Base-by-base conservation (phyloP, 2,797 vertebrate species). In the Lutjanus argentimaculatus region DNA sequence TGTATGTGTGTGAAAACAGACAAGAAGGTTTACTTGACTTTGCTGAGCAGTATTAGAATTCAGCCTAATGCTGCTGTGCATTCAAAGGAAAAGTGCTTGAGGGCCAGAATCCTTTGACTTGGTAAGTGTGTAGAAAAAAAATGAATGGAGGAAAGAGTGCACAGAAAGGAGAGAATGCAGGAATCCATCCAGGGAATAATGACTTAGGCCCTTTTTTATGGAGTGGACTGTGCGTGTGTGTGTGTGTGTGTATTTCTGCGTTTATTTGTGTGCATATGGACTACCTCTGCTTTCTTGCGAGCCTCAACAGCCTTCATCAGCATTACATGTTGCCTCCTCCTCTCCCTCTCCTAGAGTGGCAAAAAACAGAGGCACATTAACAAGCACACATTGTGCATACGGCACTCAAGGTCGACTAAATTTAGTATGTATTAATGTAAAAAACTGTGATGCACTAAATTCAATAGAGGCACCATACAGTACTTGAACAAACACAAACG, bases 221-320 rank as follows among this genome's bases (percentile, higher is more conserved):
- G 67, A 82, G 77, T 85, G 88, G 83, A 73, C 85, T 79, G 71
- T 73, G 6, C 30, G 61, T 85, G 64, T 81, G 80, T 81, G 67
- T 85, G 61, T 85, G 64, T 81, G 80, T 81, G 67, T 85, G 83
- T 78, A 61, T 85, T 69, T 82, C 68, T 71, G 75, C 62, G 76
- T 90, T 81, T 57, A 80, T 85, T 80, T 77, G 80, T 81, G 83
- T 78, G 77, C 77, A 80, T 78, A 46, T 85, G 83, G 78, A 86
- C 82, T 96, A 99, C 99, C 96, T 99, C 99, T 82, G 98, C 98
- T 96, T 99, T 99, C 93, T 99, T 99, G 92, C 98, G 98, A 72
- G 99, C 97, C 91, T 99, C 99, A 93, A 99, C 97, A 61, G 99
- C 99, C 96, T 99, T 99, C 97, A 99, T 97, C 88, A 99, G 97